Evolutionary conservation across 1,140 invertebrate species (phyloP), one percentile per base, ranked within the genome.

Genomic region (Artemia franciscana): DNA sequence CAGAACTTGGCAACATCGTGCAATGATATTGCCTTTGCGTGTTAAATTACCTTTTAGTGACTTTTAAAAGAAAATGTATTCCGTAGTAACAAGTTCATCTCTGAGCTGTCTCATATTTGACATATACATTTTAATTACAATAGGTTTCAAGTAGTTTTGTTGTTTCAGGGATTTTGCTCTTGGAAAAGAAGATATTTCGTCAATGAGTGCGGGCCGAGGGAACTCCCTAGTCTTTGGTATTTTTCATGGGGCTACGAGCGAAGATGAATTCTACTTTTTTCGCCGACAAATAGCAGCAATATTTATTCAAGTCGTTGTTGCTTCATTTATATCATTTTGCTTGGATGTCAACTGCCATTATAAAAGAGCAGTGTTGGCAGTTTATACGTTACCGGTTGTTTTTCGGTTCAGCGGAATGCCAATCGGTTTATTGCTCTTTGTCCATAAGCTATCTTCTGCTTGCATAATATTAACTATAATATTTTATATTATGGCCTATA

Each of bases 371-470:
- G 64, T 76, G 12, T 68, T 79, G 1, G 69, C 72, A 2, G 67
- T 74, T 0, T 78, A 77, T 69, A 70, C 73, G 4, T 65, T 76
- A 15, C 78, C 78, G 2, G 71, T 79, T 24, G 67, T 77, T 60
- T 76, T 75, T 5, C 67, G 76, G 57, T 65, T 78, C 24, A 69
- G 70, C 57, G 72, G 74, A 58, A 70, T 75, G 28, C 75, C 77
- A 12, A 65, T 73, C 1, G 67, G 71, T 12, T 69, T 73, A 28
- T 68, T 78, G 26, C 71, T 71, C n/a, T 65, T 73, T 5, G 70
- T 76, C 39, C 77, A 79, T 64, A 76, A 77, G 62, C 72, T 76
- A 70, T 69, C 74, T 18, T 72, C 72, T 26, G 70, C 73, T 57
- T 67, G 78, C 25, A 72, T 74, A 18, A 69, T 77, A 4, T 66